Base-by-base conservation (phyloP, 2,888 invertebrate genomes). In the Podabrus alpinus region DNA sequence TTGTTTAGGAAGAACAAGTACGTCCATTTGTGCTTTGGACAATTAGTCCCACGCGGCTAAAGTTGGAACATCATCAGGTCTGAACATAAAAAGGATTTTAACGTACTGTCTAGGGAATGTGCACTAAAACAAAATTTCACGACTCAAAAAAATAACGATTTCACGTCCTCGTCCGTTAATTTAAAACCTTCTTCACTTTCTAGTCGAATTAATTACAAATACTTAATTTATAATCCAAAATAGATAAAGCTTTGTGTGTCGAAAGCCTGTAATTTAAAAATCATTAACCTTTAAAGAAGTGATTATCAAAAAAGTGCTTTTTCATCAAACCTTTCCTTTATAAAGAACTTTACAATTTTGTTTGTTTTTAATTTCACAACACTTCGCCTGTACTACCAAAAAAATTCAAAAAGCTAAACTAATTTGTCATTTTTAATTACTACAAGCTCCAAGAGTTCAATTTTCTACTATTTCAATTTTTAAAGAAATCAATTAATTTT, bases 41-140 rank as follows among this genome's bases (percentile, higher is more conserved):
- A 72, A 72, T 72, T 72, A 72, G 68, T 72, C 72, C 72, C 72
- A 59, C 29, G 68, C 62, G 72, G 68, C 72, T 59, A 59, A 72
- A 72, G 62, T 72, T 72, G 72, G 72, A 72, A 72, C 72, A 72
- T 72, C 72, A 72, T 72, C 72, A 72, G 68, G 68, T 72, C 68
- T 61, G 72, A 68, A 74, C 73, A 73, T 69, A 73, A 73, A 73
- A 73, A 73, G 73, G 73, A 64, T 73, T 73, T 73, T 73, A 73
- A 69, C 69, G 69, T 73, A 73, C 59, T 64, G 21, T 61, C 73
- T n/a, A 16, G 73, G 73, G 73, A 73, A 59, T 73, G 69, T 64
- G 68, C 25, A 68, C 64, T 60, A 59, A 66, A 66, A 59, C 73
- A 25, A 64, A 73, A 73, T 69, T 69, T 73, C 73, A 15, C 69